phyloP scores from a whole-genome alignment of 2,113 vertebrate species.

The Nibea albiflora region DNA sequence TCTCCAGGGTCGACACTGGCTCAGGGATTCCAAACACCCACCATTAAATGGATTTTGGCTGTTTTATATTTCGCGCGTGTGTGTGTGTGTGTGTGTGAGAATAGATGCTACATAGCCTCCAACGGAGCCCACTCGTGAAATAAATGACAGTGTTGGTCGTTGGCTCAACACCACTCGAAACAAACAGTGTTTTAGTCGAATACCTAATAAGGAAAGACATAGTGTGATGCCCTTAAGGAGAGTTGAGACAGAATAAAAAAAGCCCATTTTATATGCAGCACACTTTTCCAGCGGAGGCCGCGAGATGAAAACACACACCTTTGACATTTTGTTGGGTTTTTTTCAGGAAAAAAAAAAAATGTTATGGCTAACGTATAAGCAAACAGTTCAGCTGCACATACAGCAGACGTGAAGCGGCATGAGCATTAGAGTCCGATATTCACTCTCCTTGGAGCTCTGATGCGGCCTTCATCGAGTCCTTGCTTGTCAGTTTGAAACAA shows the following conservation, averaged over 20 bases:
- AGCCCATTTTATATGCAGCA: neutral
- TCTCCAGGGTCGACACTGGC: neutral
- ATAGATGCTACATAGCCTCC: neutral
- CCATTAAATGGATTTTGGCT: slow-evolving; percentile 29
- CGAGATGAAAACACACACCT: neutral
- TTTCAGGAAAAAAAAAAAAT: neutral
- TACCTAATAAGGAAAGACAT: neutral
- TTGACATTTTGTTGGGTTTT: neutral
- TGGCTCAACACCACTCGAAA: neutral
- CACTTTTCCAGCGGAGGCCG: neutral
- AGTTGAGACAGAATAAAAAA: neutral
- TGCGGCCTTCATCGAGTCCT: neutral
- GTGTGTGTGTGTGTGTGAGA: neutral
- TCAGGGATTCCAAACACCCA: slow-evolving; percentile 33
- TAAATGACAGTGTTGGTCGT: neutral
- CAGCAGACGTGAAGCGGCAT: neutral
- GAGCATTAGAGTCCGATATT: neutral
- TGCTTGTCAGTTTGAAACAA: neutral
- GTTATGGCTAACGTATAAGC: neutral
- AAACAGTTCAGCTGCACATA: neutral
- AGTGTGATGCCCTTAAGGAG: neutral
- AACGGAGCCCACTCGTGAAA: neutral
- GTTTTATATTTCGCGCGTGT: slow-evolving; percentile 18
- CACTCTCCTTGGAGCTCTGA: neutral
- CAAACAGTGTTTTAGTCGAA: slow-evolving; percentile 4